Base-by-base conservation (phyloP, 2,888 invertebrate genomes). In the Sinhomidia bicolor region DNA sequence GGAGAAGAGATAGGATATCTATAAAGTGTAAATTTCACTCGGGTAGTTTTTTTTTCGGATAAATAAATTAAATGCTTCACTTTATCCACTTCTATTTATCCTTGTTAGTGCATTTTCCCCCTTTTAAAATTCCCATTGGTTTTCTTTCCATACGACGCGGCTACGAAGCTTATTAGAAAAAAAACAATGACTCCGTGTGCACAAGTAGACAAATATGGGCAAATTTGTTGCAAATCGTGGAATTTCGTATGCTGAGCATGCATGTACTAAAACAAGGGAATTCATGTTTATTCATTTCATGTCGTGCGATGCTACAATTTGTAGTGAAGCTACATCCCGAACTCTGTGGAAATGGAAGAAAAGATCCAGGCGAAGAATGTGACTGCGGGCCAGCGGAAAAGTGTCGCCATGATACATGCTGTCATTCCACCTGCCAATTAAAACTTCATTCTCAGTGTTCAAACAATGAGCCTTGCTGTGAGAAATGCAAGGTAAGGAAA, bases 401-500 rank as follows among this genome's bases (percentile, higher is more conserved):
- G 51, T 91, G 91, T 88, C 83, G 81, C n/a, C 68, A 83, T 68
- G 91, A 91, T 86, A 85, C 88, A 44, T 91, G 91, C 85, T 91
- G 91, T 88, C 91, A 91, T 68, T 84, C 91, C 44, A 90, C 87
- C 62, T 91, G 91, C 81, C 91, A 91, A 86, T 88, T 90, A 85
- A 91, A 91, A 85, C 86, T 91, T 44, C 80, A 91, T 79, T 89
- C 91, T 80, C 89, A 90, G 86, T 91, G 91, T 89, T 91, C 91
- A 82, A 89, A 88, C 83, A 79, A 85, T 29, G 91, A 91, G 68
- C 91, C 91, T 94, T 99, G 99, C 94, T 96, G 96, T 91, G 96
- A 90, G 36, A 88, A 96, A 93, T 99, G 99, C 94, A 96, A 96
- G 94, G 97, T 99, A 94, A 86, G 44, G 23, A 36, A n/a, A 79